Evolutionary conservation across 2,797 vertebrate genomes (phyloP).

Genomic region (Danio albolineatus): DNA sequence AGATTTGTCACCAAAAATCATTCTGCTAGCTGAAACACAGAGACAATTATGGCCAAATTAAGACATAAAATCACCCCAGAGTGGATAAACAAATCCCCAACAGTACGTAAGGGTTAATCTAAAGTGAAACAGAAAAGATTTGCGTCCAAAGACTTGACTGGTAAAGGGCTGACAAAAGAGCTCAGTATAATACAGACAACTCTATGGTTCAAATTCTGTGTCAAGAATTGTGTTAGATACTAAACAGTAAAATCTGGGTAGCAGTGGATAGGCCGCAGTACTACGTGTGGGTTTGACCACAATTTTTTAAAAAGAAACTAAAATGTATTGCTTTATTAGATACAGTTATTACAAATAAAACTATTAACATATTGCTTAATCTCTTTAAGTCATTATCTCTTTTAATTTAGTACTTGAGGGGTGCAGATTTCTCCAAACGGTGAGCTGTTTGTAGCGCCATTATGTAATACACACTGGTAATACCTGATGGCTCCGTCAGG

Average conservation of each 20-base stretch:
- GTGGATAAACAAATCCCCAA: too few relatives aligned
- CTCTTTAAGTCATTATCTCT: background rate
- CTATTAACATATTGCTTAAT: too few relatives aligned
- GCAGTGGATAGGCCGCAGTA: background rate
- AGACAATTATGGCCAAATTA: too few relatives aligned
- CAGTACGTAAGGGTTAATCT: too few relatives aligned
- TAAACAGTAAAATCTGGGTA: constrained; percentile 4
- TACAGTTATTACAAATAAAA: too few relatives aligned
- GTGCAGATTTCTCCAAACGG: background rate
- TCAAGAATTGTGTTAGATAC: background rate
- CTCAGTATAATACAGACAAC: background rate
- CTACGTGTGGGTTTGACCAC: too few relatives aligned
- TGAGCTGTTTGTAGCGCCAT: background rate
- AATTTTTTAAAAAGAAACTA: too few relatives aligned
- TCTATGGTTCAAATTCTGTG: background rate
- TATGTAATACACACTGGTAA: background rate
- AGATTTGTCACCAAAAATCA: too few relatives aligned
- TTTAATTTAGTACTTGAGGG: background rate
- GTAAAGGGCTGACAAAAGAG: background rate
- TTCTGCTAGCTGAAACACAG: too few relatives aligned
- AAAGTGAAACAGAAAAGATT: background rate
- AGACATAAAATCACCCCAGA: too few relatives aligned
- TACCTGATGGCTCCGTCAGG: constrained; percentile 78
- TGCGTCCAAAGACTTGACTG: background rate
- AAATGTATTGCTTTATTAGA: too few relatives aligned